Evolutionary conservation across 2,888 invertebrate species (phyloP).

Genomic region (Athalia cordata): DNA sequence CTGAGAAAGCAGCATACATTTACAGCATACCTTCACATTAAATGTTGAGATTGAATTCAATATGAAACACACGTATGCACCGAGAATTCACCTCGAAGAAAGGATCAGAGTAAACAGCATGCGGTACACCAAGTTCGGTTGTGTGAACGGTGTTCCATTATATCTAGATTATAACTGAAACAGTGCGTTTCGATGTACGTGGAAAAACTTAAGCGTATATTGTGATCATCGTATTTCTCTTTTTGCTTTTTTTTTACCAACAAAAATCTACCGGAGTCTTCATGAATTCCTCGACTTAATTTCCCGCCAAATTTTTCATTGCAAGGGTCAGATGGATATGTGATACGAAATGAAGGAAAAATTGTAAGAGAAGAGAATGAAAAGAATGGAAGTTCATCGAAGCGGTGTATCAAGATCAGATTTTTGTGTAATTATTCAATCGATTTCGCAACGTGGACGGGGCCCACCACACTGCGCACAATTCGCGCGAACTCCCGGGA

Average conservation of each 20-base stretch:
- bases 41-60: constrained; percentile 23
- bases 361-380: no score
- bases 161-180: no score
- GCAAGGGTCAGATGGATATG: neutral
- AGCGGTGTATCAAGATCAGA: constrained; percentile 2
- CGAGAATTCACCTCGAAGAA: constrained; percentile 5
- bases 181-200: no score
- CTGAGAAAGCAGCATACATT: constrained; percentile 4
- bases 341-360: neutral
- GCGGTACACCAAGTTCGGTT: neutral
- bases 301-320: no score
- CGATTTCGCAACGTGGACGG: constrained; percentile 9
- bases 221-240: no score
- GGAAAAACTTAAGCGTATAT: no score
- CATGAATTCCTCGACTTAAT: no score
- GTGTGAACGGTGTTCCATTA: neutral
- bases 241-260: no score
- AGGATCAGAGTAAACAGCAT: constrained; percentile 6
- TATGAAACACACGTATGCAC: neutral
- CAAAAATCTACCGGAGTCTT: no score
- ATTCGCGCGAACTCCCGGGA: neutral
- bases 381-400: neutral
- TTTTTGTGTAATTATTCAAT: constrained; percentile 36
- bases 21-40: no score
- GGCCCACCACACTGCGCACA: neutral